Conservation (phyloP, 2,888 invertebrate species). For the Temnothorax ravouxi region DNA sequence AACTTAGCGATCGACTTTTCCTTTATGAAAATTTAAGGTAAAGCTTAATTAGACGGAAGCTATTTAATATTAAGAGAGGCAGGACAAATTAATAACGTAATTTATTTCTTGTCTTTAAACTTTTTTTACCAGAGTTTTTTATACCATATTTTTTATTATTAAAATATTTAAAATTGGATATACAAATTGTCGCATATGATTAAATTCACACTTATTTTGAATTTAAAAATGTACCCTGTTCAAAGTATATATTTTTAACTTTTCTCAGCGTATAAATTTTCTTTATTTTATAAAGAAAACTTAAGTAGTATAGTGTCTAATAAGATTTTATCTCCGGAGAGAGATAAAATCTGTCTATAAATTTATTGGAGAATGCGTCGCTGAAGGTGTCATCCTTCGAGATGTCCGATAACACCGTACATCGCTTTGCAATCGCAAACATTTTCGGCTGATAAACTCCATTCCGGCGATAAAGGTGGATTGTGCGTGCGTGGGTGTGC, state of each 20-base stretch:
- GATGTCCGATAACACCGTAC: no score
- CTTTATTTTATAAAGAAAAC: background rate
- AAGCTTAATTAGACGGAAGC: constrained; percentile 23
- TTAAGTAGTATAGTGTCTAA: no score
- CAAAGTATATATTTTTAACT: background rate
- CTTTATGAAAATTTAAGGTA: constrained; percentile 18
- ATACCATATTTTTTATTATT: background rate
- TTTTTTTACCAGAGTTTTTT: background rate
- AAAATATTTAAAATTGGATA: background rate
- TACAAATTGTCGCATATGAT: background rate
- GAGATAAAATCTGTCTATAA: background rate
- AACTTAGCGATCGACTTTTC: constrained; percentile 13
- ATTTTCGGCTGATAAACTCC: constrained; percentile 16
- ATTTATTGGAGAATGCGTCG: background rate
- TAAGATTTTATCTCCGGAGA: background rate
- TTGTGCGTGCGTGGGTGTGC: background rate
- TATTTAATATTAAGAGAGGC: constrained; percentile 6
- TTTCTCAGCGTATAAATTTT: background rate
- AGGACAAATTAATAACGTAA: background rate
- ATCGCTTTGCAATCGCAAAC: background rate
- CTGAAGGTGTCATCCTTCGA: background rate
- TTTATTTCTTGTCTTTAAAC: background rate
- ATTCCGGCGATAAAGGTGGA: background rate
- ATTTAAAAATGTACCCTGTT: background rate
- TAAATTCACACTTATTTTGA: background rate